Conservation (phyloP, 2,113 vertebrate species). For the Scomber colias region DNA sequence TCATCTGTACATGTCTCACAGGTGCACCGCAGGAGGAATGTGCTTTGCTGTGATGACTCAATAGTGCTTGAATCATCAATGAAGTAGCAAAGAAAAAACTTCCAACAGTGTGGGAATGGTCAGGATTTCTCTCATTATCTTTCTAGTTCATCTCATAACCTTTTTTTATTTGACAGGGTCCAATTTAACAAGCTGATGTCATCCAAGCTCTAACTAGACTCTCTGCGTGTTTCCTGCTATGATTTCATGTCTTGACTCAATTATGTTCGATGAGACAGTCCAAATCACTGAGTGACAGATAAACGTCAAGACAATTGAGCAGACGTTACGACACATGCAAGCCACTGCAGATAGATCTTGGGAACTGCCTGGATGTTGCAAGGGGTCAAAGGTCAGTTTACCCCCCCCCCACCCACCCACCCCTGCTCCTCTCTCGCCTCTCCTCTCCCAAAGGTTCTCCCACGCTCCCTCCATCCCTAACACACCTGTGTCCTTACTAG, state of each 20-base stretch:
- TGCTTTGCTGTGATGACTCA: constrained; percentile 72
- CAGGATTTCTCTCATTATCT: constrained; percentile 57
- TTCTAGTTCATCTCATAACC: constrained; percentile 55
- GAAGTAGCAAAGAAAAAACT: constrained; percentile 29
- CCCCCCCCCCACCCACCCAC: not conserved
- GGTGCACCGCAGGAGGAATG: constrained; percentile 73
- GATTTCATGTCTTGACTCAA: constrained; percentile 65
- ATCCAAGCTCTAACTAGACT: constrained; percentile 30
- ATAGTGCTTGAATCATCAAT: constrained; percentile 55
- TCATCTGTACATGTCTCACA: constrained; percentile 67
- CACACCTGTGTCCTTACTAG: constrained; percentile 75
- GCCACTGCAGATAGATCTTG: constrained; percentile 38
- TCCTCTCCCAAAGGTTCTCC: constrained; percentile 58
- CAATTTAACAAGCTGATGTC: constrained; percentile 65
- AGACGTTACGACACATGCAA: constrained; percentile 33
- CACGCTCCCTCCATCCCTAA: constrained; percentile 61
- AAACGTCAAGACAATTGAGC: constrained; percentile 35
- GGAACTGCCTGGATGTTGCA: constrained; percentile 24
- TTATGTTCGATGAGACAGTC: constrained; percentile 20
- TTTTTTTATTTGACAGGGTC: constrained; percentile 58
- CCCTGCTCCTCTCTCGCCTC: constrained; percentile 1
- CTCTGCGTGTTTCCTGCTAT: constrained; percentile 49
- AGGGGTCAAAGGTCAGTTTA: constrained; percentile 61
- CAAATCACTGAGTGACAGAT: constrained; percentile 30
- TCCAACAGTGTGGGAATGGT: constrained; percentile 33